Conservation (phyloP, 2,797 vertebrate species). For the Remorina albescens region DNA sequence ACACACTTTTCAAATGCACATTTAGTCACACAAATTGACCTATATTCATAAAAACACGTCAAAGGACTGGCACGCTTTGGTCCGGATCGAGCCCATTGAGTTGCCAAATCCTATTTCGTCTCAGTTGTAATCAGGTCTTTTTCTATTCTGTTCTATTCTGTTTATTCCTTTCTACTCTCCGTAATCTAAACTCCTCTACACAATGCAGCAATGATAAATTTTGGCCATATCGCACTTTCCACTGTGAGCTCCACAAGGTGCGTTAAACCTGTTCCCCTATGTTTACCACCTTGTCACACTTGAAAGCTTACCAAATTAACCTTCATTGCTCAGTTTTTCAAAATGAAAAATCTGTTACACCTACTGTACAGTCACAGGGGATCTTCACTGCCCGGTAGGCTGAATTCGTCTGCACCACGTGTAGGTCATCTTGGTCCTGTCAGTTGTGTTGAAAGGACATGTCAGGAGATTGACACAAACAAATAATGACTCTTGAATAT, state of each 20-base stretch:
- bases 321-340: background rate
- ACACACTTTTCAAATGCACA: conserved; percentile 27
- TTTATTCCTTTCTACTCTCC: conserved; percentile 10
- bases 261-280: background rate
- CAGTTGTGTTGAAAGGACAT: conserved; percentile 23
- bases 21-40: conserved; percentile 38
- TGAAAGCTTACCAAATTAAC: background rate
- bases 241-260: background rate
- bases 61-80: conserved; percentile 30
- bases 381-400: conserved; percentile 10
- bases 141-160: conserved; percentile 15
- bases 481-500: conserved; percentile 40
- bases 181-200: conserved; percentile 12
- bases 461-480: conserved; percentile 16
- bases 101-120: conserved; percentile 13
- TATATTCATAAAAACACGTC: conserved; percentile 38
- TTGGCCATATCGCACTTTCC: background rate
- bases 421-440: conserved; percentile 9
- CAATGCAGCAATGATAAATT: background rate
- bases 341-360: conserved; percentile 6
- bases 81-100: conserved; percentile 25
- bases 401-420: conserved; percentile 2
- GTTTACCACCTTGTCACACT: background rate
- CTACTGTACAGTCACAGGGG: no score
- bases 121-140: conserved; percentile 19